phyloP scores from a whole-genome alignment of 2,113 vertebrate species.

The Phalacrocorax carbo region DNA sequence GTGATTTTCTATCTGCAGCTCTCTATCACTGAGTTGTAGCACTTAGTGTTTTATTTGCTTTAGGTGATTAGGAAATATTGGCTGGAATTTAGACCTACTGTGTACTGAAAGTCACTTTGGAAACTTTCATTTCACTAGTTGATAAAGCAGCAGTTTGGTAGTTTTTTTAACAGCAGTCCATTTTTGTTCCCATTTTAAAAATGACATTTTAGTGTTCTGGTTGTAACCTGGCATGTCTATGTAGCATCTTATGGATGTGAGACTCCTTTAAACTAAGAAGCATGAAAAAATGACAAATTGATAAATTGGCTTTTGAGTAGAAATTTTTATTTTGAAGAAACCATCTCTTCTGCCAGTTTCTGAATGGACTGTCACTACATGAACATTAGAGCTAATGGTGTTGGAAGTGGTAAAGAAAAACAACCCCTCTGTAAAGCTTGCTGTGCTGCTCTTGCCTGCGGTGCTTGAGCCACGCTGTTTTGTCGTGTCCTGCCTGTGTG shows the following conservation, averaged over 20 bases:
- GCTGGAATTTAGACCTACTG: neutral
- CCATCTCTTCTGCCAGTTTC: neutral
- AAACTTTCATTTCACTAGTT: neutral
- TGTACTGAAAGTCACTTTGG: neutral
- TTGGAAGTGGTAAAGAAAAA: neutral
- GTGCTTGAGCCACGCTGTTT: neutral
- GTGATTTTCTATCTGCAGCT: neutral
- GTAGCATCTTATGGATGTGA: neutral
- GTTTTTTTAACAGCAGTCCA: neutral
- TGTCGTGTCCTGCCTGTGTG: neutral
- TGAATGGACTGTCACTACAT: neutral
- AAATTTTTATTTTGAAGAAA: neutral
- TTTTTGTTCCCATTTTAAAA: neutral
- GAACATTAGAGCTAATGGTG: neutral
- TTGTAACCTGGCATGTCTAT: neutral
- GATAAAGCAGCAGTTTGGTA: neutral
- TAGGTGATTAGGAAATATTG: slow-evolving; percentile 1
- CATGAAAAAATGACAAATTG: neutral
- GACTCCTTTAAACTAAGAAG: neutral
- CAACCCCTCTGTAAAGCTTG: neutral
- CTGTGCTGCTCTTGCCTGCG: accelerated
- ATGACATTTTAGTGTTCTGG: neutral
- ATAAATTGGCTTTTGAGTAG: neutral
- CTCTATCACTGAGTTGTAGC: neutral
- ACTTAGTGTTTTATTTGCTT: slow-evolving; percentile 18